Conservation (phyloP, 30 jellyfish, hydroid and myxozoan species). For the Pseudorhiza aurosa region DNA sequence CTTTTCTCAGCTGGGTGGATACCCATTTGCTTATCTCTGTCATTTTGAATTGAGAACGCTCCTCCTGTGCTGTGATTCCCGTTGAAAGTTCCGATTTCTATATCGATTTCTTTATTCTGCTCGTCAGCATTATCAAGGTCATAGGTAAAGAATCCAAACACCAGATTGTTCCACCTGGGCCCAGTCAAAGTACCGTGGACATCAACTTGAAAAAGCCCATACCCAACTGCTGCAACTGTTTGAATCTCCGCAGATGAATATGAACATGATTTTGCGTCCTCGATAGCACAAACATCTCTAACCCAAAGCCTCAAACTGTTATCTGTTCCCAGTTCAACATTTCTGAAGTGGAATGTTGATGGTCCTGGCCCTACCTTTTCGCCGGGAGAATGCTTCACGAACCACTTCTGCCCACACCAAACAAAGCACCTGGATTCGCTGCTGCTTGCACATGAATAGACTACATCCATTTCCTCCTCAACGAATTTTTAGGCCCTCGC, state of each 20-base stretch:
- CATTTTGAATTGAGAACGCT: slow-evolving; percentile 37
- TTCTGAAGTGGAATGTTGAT: slow-evolving; percentile 15
- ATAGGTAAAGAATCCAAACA: slow-evolving; percentile 44
- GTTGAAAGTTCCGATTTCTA: slow-evolving; percentile 48
- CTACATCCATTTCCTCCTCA: not conserved
- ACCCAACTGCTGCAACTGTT: slow-evolving; percentile 27
- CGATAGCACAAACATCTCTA: not conserved
- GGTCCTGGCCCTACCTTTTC: slow-evolving; percentile 71
- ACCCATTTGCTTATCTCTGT: slow-evolving; percentile 29
- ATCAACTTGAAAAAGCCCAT: slow-evolving; percentile 48
- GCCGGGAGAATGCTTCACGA: slow-evolving; percentile 12
- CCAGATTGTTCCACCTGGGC: slow-evolving; percentile 37
- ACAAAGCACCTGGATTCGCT: not conserved
- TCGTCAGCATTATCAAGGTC: slow-evolving; percentile 1
- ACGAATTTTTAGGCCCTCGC: no score
- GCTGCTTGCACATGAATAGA: not conserved
- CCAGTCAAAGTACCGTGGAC: slow-evolving; percentile 29
- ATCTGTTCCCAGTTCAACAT: slow-evolving; percentile 41
- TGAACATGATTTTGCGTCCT: not conserved
- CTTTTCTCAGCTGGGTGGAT: slow-evolving; percentile 28
- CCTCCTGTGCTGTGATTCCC: slow-evolving; percentile 49
- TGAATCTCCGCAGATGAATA: slow-evolving; percentile 34
- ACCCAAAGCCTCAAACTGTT: slow-evolving; percentile 48
- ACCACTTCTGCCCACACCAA: slow-evolving; percentile 57
- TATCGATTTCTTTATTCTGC: slow-evolving; percentile 29